A percentile compares a stretch with the other conserved stretches of the same genome.
phyloP scores from a whole-genome alignment of 2,113 vertebrate species.

The Galbula dea region DNA sequence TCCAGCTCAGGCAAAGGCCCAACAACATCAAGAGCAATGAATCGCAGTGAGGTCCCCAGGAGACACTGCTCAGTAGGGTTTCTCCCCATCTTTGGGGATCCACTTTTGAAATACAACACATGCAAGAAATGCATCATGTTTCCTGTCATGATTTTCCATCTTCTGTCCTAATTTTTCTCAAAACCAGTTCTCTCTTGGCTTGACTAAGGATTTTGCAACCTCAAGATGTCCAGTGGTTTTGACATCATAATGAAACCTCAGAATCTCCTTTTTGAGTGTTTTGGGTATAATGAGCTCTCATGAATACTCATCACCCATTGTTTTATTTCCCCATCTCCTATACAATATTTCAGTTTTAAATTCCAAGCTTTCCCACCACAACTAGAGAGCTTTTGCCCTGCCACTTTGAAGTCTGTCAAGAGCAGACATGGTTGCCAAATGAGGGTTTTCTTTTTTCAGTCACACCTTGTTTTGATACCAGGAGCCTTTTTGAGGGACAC shows the following conservation, averaged over 20 bases:
- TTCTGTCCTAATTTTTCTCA: not conserved
- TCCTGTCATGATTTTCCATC: not conserved
- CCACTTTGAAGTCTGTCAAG: not conserved
- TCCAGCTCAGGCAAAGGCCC: constrained; percentile 19
- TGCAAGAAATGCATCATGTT: not conserved
- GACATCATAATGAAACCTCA: not conserved
- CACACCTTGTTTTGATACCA: not conserved
- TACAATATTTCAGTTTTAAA: not conserved
- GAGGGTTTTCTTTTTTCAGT: not conserved
- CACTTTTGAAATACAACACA: not conserved
- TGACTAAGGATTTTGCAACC: not conserved
- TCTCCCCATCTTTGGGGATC: not conserved
- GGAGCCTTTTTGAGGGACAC: not conserved
- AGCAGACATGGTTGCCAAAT: not conserved
- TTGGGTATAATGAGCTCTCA: not conserved
- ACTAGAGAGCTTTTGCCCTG: not conserved
- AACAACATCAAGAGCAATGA: not conserved
- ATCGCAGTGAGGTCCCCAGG: not conserved
- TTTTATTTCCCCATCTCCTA: not conserved
- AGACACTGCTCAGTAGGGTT: not conserved
- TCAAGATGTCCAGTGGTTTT: not conserved
- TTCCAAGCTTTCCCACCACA: not conserved
- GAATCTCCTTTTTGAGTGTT: not conserved
- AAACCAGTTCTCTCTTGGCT: not conserved
- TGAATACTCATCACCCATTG: not conserved